A percentile compares a stretch with the other conserved stretches of the same genome.
phyloP scores from a whole-genome alignment of 2,113 vertebrate genomes.

The Numida meleagris region DNA sequence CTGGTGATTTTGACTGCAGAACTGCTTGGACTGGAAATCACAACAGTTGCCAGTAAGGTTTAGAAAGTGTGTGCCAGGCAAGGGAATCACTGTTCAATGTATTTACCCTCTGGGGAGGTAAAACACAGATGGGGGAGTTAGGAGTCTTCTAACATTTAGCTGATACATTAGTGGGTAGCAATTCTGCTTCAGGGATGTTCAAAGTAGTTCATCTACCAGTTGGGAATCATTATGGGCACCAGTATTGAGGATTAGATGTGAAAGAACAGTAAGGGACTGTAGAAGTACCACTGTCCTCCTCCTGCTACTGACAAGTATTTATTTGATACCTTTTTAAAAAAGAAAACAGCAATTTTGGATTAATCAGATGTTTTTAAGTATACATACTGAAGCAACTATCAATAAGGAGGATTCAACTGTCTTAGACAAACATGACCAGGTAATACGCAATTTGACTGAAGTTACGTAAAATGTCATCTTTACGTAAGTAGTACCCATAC shows the following conservation, averaged over 20 bases:
- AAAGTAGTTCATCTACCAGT: slow-evolving; percentile 54
- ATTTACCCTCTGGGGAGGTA: slow-evolving; percentile 83
- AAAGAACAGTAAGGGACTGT: slow-evolving; percentile 44
- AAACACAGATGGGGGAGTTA: slow-evolving; percentile 83
- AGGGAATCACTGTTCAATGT: slow-evolving; percentile 77
- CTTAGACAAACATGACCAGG: neutral
- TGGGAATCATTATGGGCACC: slow-evolving; percentile 37
- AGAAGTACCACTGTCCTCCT: neutral
- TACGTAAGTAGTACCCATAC: neutral
- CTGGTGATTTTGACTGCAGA: slow-evolving; percentile 73
- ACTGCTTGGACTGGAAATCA: slow-evolving; percentile 80
- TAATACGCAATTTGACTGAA: neutral
- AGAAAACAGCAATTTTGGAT: neutral
- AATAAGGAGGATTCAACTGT: neutral
- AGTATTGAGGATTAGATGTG: slow-evolving; percentile 42
- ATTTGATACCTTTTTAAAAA: neutral
- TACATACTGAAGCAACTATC: neutral
- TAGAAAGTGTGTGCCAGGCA: slow-evolving; percentile 78
- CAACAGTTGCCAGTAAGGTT: slow-evolving; percentile 79
- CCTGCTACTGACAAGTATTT: neutral
- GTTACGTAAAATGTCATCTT: neutral
- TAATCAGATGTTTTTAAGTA: neutral
- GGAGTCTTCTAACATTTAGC: slow-evolving; percentile 78
- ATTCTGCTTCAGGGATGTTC: slow-evolving; percentile 68
- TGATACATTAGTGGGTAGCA: slow-evolving; percentile 74